phyloP scores from a whole-genome alignment of 1,140 invertebrate genomes.

The Linepithema humile region DNA sequence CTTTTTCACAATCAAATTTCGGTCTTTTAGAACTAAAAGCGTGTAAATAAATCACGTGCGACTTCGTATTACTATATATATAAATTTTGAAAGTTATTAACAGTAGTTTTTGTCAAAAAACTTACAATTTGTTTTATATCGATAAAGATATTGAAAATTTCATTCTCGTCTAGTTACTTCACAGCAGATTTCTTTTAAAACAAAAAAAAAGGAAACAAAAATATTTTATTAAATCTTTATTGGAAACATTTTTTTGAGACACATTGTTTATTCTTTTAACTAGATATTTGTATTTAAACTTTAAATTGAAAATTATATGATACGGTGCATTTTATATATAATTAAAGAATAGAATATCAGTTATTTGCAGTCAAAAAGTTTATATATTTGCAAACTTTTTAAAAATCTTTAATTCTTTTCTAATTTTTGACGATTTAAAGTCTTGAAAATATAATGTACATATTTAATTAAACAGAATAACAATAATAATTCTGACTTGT shows the following conservation, averaged over 20 bases:
- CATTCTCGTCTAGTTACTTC: background rate
- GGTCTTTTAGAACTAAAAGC: background rate
- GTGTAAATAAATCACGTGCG: constrained; percentile 18
- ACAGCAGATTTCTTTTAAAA: no score
- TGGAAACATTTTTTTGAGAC: no score
- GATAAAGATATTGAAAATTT: background rate
- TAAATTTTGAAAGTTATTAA: background rate
- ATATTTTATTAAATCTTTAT: no score
- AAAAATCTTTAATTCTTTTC: background rate
- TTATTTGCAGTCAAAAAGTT: background rate
- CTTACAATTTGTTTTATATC: background rate
- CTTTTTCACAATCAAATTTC: constrained; percentile 24
- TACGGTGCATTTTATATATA: no score
- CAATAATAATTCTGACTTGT: background rate
- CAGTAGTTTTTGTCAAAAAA: background rate
- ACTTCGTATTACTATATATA: background rate
- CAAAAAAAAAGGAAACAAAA: no score
- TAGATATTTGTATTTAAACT: background rate
- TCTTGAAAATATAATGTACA: background rate
- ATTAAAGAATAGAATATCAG: background rate
- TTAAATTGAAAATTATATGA: background rate
- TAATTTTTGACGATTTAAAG: background rate
- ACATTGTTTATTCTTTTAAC: background rate
- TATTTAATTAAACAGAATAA: background rate
- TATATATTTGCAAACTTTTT: background rate